A percentile compares a stretch with the other conserved stretches of the same genome.
Conservation (phyloP, 2,888 invertebrate species). For the Agonopterix alstromeriana region DNA sequence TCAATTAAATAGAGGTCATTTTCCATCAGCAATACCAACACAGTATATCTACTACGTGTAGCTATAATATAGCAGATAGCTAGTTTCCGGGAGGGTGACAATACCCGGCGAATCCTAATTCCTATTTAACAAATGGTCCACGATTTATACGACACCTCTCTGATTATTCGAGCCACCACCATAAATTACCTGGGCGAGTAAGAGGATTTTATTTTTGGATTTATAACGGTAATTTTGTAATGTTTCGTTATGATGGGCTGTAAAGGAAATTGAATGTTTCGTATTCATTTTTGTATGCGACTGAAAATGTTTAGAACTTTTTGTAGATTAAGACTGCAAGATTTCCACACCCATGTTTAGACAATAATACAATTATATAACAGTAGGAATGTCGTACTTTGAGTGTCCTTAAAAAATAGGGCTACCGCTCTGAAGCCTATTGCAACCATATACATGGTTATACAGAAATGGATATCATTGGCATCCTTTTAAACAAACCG, state of each 20-base stretch:
- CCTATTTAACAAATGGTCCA: constrained; percentile 74
- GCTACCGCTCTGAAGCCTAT: too few species aligned
- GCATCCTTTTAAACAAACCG: too few species aligned
- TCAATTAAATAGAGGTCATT: too few species aligned
- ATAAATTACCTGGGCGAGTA: constrained; percentile 68
- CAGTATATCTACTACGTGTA: neutral
- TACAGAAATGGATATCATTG: too few species aligned
- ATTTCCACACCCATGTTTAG: too few species aligned
- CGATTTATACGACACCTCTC: constrained; percentile 72
- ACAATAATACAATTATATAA: too few species aligned
- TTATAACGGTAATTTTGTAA: constrained; percentile 62
- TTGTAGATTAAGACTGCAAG: too few species aligned
- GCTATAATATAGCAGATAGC: neutral
- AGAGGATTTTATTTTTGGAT: constrained; percentile 68
- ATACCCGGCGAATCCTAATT: constrained; percentile 50
- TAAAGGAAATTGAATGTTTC: neutral
- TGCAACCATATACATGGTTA: too few species aligned
- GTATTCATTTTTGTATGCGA: neutral
- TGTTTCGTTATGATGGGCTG: constrained; percentile 24
- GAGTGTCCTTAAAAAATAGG: too few species aligned
- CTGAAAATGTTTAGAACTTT: neutral
- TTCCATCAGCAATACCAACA: neutral
- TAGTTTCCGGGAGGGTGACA: constrained; percentile 2
- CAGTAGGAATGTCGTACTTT: too few species aligned
- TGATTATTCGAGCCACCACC: constrained; percentile 68